Base-by-base conservation (phyloP, 2,888 invertebrate genomes). In the Rapana venosa region DNA sequence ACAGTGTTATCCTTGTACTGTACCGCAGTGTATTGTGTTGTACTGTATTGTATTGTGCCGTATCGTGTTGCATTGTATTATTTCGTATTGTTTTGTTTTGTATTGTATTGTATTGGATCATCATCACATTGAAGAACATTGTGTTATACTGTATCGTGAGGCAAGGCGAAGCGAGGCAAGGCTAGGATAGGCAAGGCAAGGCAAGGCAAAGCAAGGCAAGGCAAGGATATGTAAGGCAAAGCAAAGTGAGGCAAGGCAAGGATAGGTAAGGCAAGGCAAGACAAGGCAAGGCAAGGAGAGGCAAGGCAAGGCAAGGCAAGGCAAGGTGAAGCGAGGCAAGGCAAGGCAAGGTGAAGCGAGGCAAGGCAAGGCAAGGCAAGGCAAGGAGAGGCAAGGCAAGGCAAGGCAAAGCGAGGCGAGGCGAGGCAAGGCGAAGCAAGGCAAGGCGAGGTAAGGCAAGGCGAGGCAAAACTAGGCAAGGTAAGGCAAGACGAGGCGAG, bases 361-460 rank as follows among this genome's bases (percentile, higher is more conserved):
- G 84, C 84, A 84, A 84, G 84, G 56, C 74, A 79, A 79, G 79
- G 79, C 47, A 66, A 88, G 77, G 79, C 35, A 79, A 66, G 77
- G 81, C 47, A 32, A 77, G 88, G 58, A n/a, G 79, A 77, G 77
- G 79, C 32, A 79, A 79, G 79, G 79, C 79, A 79, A 79, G 79
- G n/a, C n/a, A n/a, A n/a, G n/a, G n/a, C n/a, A n/a, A 58, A 58
- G 30, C 79, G 32, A 79, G 79, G 30, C 30, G 20, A 79, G 32
- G 11, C 79, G 6, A 30, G 30, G 79, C 79, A 79, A 79, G 79
- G 20, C 79, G 32, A 79, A 32, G 79, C 79, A 32, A 79, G 79
- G 79, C 79, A 32, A 79, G 79, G 32, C 35, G 22, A 70, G 70
- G 70, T 22, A 70, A 70, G 70, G 58, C 58, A 58, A 58, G 58